Conservation (phyloP, 2,888 invertebrate genomes). For the Chelonus formosanus region DNA sequence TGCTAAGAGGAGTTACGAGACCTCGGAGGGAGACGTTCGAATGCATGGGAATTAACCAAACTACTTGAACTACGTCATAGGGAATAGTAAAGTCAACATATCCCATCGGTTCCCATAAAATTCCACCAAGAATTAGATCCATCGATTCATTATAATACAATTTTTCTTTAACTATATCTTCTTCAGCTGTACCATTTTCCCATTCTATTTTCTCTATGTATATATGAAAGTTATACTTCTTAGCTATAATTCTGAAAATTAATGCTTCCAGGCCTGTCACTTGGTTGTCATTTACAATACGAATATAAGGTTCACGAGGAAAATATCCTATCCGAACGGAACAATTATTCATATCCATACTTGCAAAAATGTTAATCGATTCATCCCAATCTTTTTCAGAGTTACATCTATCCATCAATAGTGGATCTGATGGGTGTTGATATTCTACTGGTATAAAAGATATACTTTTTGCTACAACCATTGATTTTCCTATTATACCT, state of each 20-base stretch:
- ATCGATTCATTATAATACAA: constrained; percentile 26
- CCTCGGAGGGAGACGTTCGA: constrained; percentile 49
- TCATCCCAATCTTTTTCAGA: constrained; percentile 21
- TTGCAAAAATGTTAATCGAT: neutral
- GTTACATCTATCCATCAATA: constrained; percentile 43
- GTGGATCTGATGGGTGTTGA: constrained; percentile 41
- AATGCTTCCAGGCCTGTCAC: constrained; percentile 40
- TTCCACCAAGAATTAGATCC: constrained; percentile 49
- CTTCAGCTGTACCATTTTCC: constrained; percentile 32
- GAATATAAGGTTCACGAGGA: constrained; percentile 42
- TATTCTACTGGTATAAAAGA: constrained; percentile 32
- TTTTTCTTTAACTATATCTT: constrained; percentile 27
- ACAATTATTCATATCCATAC: constrained; percentile 38
- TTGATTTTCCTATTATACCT: constrained; percentile 35
- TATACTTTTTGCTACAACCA: constrained; percentile 43
- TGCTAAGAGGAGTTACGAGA: constrained; percentile 49
- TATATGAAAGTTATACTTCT: constrained; percentile 27
- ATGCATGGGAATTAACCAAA: constrained; percentile 50
- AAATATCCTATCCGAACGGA: constrained; percentile 43
- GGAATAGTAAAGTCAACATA: constrained; percentile 43
- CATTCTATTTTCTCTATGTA: constrained; percentile 25
- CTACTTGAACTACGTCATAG: constrained; percentile 45
- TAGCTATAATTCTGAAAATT: constrained; percentile 32
- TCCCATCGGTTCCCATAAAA: constrained; percentile 36
- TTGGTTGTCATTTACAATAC: neutral